Conservation (phyloP, 1,140 invertebrate species). For the Lysiphlebus fabarum region DNA sequence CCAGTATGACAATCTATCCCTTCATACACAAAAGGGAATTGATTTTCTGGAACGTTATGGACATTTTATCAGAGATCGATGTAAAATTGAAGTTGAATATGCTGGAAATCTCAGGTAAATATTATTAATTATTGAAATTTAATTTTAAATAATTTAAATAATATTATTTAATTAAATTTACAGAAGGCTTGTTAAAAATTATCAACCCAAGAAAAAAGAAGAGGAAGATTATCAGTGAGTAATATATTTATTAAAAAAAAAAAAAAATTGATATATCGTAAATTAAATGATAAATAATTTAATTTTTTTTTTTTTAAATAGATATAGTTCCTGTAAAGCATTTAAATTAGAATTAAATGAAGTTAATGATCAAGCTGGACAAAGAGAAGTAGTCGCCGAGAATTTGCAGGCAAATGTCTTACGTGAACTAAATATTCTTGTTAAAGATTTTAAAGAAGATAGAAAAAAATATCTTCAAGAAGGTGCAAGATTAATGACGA, state of each 20-base stretch:
- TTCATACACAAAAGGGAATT: slow-evolving; percentile 95
- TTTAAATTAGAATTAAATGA: slow-evolving; percentile 91
- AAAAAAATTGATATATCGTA: no score
- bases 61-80: slow-evolving; percentile 90
- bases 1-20: slow-evolving; percentile 93
- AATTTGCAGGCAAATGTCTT: slow-evolving; percentile 83
- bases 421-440: slow-evolving; percentile 78
- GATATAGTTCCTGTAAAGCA: slow-evolving; percentile 85
- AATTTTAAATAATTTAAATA: neutral
- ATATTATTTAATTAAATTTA: slow-evolving; percentile 53
- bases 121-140: neutral
- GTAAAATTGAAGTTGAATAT: slow-evolving; percentile 94
- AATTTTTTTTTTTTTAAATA: no score
- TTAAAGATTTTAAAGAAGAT: slow-evolving; percentile 91
- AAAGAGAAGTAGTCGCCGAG: slow-evolving; percentile 96
- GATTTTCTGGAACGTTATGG: slow-evolving; percentile 95
- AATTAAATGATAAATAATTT: no score
- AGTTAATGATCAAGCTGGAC: slow-evolving; percentile 91
- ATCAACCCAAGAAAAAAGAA: slow-evolving; percentile 96
- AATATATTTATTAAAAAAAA: slow-evolving; percentile 31
- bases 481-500: slow-evolving; percentile 77
- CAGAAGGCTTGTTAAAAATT: slow-evolving; percentile 94
- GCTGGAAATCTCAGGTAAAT: slow-evolving; percentile 88
- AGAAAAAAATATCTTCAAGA: slow-evolving; percentile 89
- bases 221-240: slow-evolving; percentile 96